Evolutionary conservation across 2,797 vertebrate genomes (phyloP).

Genomic region (Hippocampus kuda): DNA sequence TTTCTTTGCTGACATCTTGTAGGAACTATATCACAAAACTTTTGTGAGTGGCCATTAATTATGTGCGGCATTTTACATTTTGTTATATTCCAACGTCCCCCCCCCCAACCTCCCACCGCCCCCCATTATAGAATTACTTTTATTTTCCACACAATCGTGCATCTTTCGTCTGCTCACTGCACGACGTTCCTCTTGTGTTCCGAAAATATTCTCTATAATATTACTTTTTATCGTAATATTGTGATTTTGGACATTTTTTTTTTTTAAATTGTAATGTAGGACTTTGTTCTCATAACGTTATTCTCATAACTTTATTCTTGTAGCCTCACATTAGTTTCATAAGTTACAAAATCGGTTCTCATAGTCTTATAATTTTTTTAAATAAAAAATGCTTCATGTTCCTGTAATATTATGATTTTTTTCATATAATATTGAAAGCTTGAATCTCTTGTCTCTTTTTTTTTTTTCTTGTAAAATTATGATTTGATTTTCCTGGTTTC

Average conservation of each 20-base stretch:
- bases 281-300: too few species aligned
- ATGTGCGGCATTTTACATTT: too few species aligned
- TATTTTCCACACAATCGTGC: too few species aligned
- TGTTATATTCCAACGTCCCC: not conserved
- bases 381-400: not conserved
- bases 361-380: not conserved
- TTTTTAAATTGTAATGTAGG: too few species aligned
- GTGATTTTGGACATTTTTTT: too few species aligned
- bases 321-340: not conserved
- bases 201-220: not conserved
- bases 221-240: not conserved
- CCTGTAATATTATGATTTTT: not conserved
- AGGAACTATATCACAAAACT: too few species aligned
- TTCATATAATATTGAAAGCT: not conserved
- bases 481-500: not conserved
- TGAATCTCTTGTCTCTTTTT: not conserved
- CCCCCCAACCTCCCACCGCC: too few species aligned
- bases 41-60: too few species aligned
- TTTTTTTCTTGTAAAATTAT: not conserved
- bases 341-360: not conserved
- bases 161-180: too few species aligned
- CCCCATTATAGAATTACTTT: too few species aligned
- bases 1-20: too few species aligned
- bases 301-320: not conserved
- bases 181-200: too few species aligned